Evolutionary conservation across 1,140 invertebrate genomes (phyloP), one percentile per base, ranked within the genome.

Genomic region (Drosophila paulistorum): DNA sequence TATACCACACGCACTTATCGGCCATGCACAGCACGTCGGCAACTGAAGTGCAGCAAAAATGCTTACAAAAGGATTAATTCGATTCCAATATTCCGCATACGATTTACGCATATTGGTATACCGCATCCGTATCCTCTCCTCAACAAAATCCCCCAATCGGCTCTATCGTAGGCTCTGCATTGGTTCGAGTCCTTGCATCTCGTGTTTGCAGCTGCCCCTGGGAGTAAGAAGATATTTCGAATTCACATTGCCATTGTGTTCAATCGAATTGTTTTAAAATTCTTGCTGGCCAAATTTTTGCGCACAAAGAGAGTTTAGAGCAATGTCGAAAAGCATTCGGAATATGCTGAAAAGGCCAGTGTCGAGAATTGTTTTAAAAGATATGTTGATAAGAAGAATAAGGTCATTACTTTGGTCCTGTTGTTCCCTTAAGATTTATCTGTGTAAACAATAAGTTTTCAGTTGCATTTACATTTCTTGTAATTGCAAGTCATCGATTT

Each of bases 21-120:
- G 55, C 77, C 80, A 89, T 81, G 72, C 83, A 83, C 79, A 84
- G 80, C 79, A 89, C 83, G 74, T 79, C 70, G 73, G 33, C 65
- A 70, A 72, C 23, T 83, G 79, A 75, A 89, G 84, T 89, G 83
- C 70, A 83, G 72, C 17, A 87, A 77, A 87, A 87, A 89, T 89
- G 84, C 83, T 83, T 87, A 87, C 83, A 87, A 86, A 69, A 80
- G 80, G 84, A 89, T 87, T 87, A 87, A 87, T 87, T 87, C 80
- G 85, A 89, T 89, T 87, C 73, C 83, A 80, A 83, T 84, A 84
- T 89, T 89, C 79, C 57, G 58, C 70, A 64, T 33, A 72, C 70
- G 70, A 68, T 70, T 64, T 60, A 51, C 13, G 60, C 71, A 35
- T 65, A 61, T 68, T 63, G 48, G 30, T 35, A 64, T 37, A 39